Evolutionary conservation across 2,888 invertebrate genomes (phyloP).

Genomic region (Chironomus tentans): DNA sequence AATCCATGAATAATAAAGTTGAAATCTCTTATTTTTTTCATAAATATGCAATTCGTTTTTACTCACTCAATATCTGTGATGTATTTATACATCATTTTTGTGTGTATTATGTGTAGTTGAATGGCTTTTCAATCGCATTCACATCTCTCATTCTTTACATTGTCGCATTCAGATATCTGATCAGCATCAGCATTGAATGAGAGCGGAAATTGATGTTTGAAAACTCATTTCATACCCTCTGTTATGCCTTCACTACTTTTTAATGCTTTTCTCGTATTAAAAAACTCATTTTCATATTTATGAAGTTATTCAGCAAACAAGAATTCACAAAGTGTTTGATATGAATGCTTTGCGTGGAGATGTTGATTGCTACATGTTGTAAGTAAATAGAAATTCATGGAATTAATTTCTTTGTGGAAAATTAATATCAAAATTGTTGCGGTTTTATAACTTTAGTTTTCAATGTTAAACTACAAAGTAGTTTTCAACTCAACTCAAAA

Average conservation of each 20-base stretch:
- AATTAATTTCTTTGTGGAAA: too few species aligned
- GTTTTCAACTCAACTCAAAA: too few species aligned
- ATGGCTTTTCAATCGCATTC: background rate
- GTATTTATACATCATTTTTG: background rate
- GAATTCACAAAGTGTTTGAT: too few species aligned
- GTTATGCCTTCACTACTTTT: too few species aligned
- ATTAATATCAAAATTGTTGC: too few species aligned
- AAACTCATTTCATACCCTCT: background rate
- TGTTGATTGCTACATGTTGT: too few species aligned
- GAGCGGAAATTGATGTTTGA: background rate
- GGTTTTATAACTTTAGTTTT: too few species aligned
- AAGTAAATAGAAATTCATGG: too few species aligned
- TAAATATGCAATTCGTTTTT: background rate
- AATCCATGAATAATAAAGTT: background rate
- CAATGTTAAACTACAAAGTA: too few species aligned
- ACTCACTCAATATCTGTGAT: background rate
- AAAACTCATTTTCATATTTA: constrained; percentile 19
- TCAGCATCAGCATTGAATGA: background rate
- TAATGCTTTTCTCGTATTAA: too few species aligned
- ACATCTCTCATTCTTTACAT: background rate
- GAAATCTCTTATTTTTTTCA: background rate
- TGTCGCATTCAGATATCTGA: background rate
- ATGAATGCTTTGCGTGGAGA: too few species aligned
- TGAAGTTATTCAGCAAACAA: background rate
- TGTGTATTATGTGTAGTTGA: background rate